A percentile compares a stretch with the other conserved stretches of the same genome.
These are phyloP conservation scores for Heliconius hewitsoni DNA, from an alignment of 1,140 invertebrate species.

Conservation along the genomic window DNA sequence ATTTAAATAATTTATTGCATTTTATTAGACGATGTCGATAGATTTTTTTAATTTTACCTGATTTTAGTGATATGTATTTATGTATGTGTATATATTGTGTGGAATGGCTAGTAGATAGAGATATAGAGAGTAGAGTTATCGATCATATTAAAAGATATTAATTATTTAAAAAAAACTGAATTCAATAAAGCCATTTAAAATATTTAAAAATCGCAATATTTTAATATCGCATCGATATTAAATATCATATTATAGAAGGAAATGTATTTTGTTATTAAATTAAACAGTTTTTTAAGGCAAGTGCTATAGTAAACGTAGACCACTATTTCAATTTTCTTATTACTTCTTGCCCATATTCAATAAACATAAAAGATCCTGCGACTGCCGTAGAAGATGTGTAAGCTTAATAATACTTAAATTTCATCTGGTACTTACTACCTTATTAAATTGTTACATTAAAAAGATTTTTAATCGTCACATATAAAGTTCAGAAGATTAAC, in stretches of 20 bases:
- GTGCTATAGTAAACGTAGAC: not conserved
- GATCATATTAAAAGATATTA: too few relatives aligned
- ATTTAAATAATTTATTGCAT: slow-evolving; percentile 22
- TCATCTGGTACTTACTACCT: not conserved
- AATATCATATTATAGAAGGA: too few relatives aligned
- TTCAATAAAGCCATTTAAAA: too few relatives aligned
- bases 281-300: not conserved
- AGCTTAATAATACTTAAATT: not conserved
- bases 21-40: not conserved
- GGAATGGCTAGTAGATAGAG: too few relatives aligned
- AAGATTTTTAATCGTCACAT: slow-evolving; percentile 17
- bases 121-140: too few relatives aligned
- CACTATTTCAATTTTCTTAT: not conserved
- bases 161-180: too few relatives aligned
- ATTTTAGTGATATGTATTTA: too few relatives aligned
- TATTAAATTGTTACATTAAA: slow-evolving; percentile 21
- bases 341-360: not conserved
- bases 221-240: too few relatives aligned
- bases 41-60: not conserved
- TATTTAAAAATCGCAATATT: too few relatives aligned
- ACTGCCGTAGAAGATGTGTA: not conserved
- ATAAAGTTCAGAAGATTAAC: slow-evolving; percentile 15
- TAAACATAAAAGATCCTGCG: not conserved
- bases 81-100: too few relatives aligned
- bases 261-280: not conserved